Conservation (phyloP, 2,113 vertebrate species). For the Pleuronectes platessa region DNA sequence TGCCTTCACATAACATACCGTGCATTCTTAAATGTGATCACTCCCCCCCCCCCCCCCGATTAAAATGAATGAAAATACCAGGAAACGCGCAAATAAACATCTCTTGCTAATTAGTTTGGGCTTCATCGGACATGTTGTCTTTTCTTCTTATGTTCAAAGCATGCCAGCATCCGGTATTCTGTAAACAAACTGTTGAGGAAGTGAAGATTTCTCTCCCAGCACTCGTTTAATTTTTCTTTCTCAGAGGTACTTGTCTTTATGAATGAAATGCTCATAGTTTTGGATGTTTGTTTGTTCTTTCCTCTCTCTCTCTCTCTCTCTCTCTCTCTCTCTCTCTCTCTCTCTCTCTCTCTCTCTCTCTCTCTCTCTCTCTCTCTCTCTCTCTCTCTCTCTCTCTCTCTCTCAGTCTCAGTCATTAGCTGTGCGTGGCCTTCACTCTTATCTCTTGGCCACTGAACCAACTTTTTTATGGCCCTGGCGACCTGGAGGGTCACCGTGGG, state of each 20-base stretch:
- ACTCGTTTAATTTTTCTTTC: not conserved
- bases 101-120: constrained; percentile 14
- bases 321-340: too few relatives aligned
- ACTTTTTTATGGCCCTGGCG: constrained; percentile 21
- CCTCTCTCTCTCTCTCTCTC: not conserved
- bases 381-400: not conserved
- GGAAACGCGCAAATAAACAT: constrained; percentile 50
- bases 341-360: not conserved
- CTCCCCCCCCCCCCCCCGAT: not conserved
- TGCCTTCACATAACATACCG: constrained; percentile 9
- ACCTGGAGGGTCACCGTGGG: constrained; percentile 20
- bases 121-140: constrained; percentile 13
- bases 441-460: not conserved
- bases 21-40: constrained; percentile 22
- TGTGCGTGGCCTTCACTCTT: not conserved
- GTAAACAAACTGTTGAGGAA: constrained; percentile 15
- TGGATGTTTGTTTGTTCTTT: not conserved
- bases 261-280: not conserved
- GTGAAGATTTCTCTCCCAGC: not conserved
- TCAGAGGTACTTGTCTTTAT: not conserved
- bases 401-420: not conserved
- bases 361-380: not conserved
- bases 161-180: constrained; percentile 16
- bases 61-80: constrained; percentile 45
- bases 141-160: constrained; percentile 15